Base-by-base conservation (phyloP, 2,797 vertebrate species). In the Knipowitschia caucasica region DNA sequence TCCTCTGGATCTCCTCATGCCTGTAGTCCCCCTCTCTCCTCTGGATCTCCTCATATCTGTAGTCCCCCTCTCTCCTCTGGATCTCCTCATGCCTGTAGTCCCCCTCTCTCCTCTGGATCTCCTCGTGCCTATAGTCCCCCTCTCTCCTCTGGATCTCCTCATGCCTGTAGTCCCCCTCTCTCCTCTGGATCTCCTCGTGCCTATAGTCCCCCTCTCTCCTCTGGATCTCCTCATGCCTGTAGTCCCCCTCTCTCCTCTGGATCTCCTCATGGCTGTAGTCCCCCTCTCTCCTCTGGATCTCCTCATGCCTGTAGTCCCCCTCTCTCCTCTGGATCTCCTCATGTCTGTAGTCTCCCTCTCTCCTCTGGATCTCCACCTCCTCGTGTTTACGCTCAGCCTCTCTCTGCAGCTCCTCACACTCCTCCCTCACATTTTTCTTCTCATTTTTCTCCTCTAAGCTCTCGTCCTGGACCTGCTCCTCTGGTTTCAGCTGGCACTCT, bases 131-230 rank as follows among this genome's bases (percentile, higher is more conserved):
- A n/a, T n/a, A n/a, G n/a, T n/a, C n/a, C n/a, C n/a, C 23, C 11
- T 43, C 6, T 12, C 20, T 14, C 12, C 4, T 20, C 23, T 42
- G 4, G 2, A 11, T 2, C 14, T 38, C 9, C 21, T 7, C 3
- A 7, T 1, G 12, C 21, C 3, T 5, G n/a, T n/a, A n/a, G n/a
- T n/a, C n/a, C n/a, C n/a, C n/a, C 20, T 42, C 39, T n/a, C n/a
- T n/a, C 69, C 68, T 78, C 74, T 77, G 76, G 88, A 79, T 72
- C 73, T 80, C 77, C 78, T 69, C 71, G 69, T 23, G 38, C 23
- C 20, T n/a, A n/a, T n/a, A n/a, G n/a, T n/a, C n/a, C n/a, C n/a
- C n/a, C n/a, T n/a, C n/a, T n/a, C n/a, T n/a, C n/a, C n/a, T 40
- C 18, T 42, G 11, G 11, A 24, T 12, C 6, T 12, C 3, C 39